Percentiles rank a stretch among this genome's conserved stretches.
phyloP scores from a whole-genome alignment of 1,140 invertebrate species.

The Sarcophaga peregrina region DNA sequence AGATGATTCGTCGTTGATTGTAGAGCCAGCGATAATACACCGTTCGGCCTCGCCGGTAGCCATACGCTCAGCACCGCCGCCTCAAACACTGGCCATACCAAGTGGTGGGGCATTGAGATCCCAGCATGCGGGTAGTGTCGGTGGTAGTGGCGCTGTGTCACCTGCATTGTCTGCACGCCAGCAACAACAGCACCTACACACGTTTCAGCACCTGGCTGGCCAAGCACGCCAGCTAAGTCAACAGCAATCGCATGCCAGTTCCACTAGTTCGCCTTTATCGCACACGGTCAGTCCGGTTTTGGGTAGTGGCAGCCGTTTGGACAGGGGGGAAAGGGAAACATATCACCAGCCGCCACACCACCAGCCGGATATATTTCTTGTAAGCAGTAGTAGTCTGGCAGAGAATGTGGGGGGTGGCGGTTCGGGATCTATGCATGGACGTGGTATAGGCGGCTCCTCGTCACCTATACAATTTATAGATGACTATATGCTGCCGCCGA shows the following conservation, averaged over 20 bases:
- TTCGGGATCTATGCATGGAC: conserved; percentile 47
- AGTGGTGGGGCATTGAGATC: conserved; percentile 32
- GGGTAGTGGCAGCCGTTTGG: conserved; percentile 22
- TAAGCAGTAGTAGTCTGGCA: conserved; percentile 65
- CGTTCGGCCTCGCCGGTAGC: conserved; percentile 64
- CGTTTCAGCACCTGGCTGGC: conserved; percentile 63
- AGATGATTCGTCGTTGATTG: conserved; percentile 55
- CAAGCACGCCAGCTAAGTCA: conserved; percentile 55
- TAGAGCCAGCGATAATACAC: conserved; percentile 65
- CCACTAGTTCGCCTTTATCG: conserved; percentile 62
- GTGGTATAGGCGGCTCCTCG: conserved; percentile 56
- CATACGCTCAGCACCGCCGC: conserved; percentile 60
- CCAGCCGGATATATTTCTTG: conserved; percentile 63
- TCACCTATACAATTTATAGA: conserved; percentile 65
- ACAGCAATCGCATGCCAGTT: conserved; percentile 57
- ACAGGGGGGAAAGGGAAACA: neutral
- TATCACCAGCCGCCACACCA: conserved; percentile 47
- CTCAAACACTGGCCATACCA: conserved; percentile 63
- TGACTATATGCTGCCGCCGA: conserved; percentile 59
- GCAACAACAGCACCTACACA: conserved; percentile 58
- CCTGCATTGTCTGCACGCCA: conserved; percentile 62
- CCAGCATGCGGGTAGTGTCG: conserved; percentile 31
- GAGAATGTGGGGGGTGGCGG: conserved; percentile 54
- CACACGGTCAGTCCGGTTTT: conserved; percentile 59
- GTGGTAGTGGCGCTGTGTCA: conserved; percentile 59